Conservation (phyloP, 1,140 invertebrate genomes). For the Magallana angulata region DNA sequence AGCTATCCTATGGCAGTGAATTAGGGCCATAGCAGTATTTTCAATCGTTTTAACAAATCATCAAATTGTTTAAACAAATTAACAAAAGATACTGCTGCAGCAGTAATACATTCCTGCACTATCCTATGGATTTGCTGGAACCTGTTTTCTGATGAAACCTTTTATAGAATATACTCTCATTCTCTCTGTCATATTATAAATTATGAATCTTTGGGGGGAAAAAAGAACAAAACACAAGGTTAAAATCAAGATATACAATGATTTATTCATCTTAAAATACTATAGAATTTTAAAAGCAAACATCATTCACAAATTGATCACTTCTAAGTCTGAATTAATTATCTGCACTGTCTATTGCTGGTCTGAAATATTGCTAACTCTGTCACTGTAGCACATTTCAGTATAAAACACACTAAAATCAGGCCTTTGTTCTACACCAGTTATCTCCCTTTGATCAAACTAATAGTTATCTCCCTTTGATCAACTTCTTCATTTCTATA, state of each 20-base stretch:
- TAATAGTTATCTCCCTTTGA: not conserved
- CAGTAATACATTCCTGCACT: no score
- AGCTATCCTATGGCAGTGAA: no score
- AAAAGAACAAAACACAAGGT: not conserved
- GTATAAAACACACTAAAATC: not conserved
- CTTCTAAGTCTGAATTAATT: not conserved
- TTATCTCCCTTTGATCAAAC: not conserved
- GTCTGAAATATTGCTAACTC: conserved; percentile 12
- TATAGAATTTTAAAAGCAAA: conserved; percentile 38
- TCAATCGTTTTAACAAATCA: no score
- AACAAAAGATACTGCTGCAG: no score
- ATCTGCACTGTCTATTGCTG: conserved; percentile 16
- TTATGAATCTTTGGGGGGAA: not conserved
- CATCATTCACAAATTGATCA: conserved; percentile 11
- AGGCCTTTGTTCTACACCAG: not conserved
- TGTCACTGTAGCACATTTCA: not conserved
- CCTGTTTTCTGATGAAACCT: no score
- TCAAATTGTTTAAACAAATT: no score
- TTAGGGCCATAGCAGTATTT: no score
- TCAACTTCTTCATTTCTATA: not conserved
- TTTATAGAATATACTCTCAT: no score
- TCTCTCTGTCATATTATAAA: no score
- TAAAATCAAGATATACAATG: conserved; percentile 37
- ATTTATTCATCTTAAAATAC: conserved; percentile 37
- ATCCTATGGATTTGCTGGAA: no score